Base-by-base conservation (phyloP, 2,797 vertebrate genomes). In the Staurois parvus region DNA sequence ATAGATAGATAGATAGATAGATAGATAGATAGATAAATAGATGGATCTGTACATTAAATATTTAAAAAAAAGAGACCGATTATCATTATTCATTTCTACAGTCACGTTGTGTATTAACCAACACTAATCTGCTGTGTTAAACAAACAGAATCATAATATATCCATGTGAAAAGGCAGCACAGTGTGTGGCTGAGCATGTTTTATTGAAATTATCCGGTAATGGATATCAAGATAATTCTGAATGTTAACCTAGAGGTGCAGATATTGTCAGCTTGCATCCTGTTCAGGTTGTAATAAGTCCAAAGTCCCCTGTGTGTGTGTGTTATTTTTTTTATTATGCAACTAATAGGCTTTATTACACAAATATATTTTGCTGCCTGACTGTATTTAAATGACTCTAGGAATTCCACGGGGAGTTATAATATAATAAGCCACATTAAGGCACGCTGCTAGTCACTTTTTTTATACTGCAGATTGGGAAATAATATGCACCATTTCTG, bases 301-400 rank as follows among this genome's bases (percentile, higher is more conserved):
- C 66, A n/a, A 26, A 78, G 28, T 86, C 85, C 79, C 84, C 34
- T 21, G 79, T 82, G 84, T 86, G 67, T 81, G 79, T 67, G 79
- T 81, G 9, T 9, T 73, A 72, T 81, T 81, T 86, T 42, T 66
- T 72, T 78, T 79, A 86, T 86, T 82, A 83, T 17, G 37, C 29
- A 78, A 83, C 48, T 86, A 86, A 86, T 83, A 78, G 73, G 68
- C 68, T 82, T 86, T 86, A 86, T 77, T 78, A 73, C 69, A 82
- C 74, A 86, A 81, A 82, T 86, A 72, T 82, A 82, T 82, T 83
- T 85, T 76, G 73, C 67, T 37, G 85, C 79, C 56, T 73, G 34
- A n/a, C 76, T 76, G 78, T 85, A 81, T 85, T 81, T 72, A 82
- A 82, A 82, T 86, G 48, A 77, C 79, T 85, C 68, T 32, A 74